Percentiles rank a stretch among this genome's conserved stretches.
These are phyloP conservation scores for Horisme vitalbata DNA, from an alignment of 2,888 invertebrate genomes.

Conservation along the genomic window DNA sequence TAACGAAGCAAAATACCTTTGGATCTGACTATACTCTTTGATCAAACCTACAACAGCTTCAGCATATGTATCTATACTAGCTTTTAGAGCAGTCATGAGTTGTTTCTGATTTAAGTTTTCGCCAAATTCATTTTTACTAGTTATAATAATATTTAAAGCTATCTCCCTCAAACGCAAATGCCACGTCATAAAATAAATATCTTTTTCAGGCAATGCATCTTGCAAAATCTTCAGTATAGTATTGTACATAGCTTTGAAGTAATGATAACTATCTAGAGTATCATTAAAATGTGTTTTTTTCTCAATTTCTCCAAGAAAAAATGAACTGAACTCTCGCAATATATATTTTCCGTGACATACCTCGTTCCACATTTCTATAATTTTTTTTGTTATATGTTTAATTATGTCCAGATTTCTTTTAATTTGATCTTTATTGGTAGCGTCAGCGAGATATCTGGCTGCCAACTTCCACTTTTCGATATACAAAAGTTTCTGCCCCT, in stretches of 20 bases:
- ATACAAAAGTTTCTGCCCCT: background rate
- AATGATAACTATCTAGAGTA: background rate
- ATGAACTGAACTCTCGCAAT: constrained; percentile 7
- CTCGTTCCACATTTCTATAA: constrained; percentile 18
- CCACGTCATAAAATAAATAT: constrained; percentile 14
- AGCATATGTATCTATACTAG: constrained; percentile 4
- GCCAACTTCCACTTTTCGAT: constrained; percentile 20
- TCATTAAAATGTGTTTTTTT: constrained; percentile 10
- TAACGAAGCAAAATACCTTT: constrained; percentile 17
- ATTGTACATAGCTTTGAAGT: constrained; percentile 11
- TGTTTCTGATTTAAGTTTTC: background rate
- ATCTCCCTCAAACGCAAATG: constrained; percentile 11
- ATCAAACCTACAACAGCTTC: constrained; percentile 14
- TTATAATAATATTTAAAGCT: constrained; percentile 10
- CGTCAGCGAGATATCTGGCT: constrained; percentile 9
- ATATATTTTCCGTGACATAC: constrained; percentile 12
- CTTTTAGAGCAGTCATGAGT: background rate
- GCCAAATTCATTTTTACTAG: background rate
- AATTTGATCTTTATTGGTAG: constrained; percentile 10
- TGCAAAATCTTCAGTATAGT: constrained; percentile 15
- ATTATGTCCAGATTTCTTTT: constrained; percentile 7
- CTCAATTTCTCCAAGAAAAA: constrained; percentile 13
- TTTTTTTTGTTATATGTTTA: constrained; percentile 14
- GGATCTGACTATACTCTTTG: constrained; percentile 7
- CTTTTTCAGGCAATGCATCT: constrained; percentile 13